Base-by-base conservation (phyloP, 2,888 invertebrate species). In the Elysia crispata region DNA sequence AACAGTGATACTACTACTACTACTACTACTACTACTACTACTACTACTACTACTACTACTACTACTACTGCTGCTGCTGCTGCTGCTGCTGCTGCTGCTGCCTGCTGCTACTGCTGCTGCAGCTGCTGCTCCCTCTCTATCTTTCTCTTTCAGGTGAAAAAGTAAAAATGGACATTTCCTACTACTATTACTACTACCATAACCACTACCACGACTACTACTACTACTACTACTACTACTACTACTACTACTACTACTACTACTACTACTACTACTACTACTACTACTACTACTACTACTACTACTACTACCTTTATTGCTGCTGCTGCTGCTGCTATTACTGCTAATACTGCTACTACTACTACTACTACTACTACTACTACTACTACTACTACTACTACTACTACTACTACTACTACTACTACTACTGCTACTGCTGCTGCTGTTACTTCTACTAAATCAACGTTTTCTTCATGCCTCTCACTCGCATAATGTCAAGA, bases 11-110 rank as follows among this genome's bases (percentile, higher is more conserved):
- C 70, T 31, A 70, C 33, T 20, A 30, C 70, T 70, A 70, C 70
- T 70, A 31, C 70, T 70, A 6, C 70, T 70, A 70, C 70, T 70
- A 70, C 33, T 70, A 70, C 70, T 70, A 70, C 70, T 70, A 6
- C 70, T 70, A 70, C 70, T 70, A 70, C 70, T 70, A 70, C 70
- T 70, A 70, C 70, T 31, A 70, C 70, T 70, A 70, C 70, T 70
- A 70, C 70, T 70, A 6, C 70, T 70, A 1, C 33, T 31, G 33
- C 70, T 70, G 33, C 70, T 70, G 33, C 70, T 70, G 33, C 70
- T 70, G 15, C 70, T 70, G 33, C 1, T 70, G 33, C 70, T 70
- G n/a, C 5, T 70, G 20, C 33, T 23, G n/a, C n/a, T n/a, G n/a
- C n/a, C n/a, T n/a, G n/a, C n/a, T n/a, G n/a, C n/a, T n/a, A n/a